phyloP scores from a whole-genome alignment of 2,888 invertebrate species.

The Epirrita christyi region DNA sequence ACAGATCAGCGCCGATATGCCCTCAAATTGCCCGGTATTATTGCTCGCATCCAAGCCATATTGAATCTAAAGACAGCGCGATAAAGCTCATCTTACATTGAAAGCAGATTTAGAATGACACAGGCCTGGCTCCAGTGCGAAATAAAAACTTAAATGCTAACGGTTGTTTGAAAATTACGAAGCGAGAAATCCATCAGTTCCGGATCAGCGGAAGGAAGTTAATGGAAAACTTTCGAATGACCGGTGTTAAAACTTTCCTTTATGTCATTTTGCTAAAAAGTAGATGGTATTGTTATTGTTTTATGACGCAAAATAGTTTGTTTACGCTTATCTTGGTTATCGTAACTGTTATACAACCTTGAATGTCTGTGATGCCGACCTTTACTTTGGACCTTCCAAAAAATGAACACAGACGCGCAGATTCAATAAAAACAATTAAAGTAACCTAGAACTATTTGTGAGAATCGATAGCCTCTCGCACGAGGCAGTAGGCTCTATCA shows the following conservation, averaged over 20 bases:
- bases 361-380: no score
- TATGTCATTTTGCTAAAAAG: neutral
- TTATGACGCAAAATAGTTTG: neutral
- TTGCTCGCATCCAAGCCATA: no score
- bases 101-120: slow-evolving; percentile 3
- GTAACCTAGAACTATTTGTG: no score
- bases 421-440: no score
- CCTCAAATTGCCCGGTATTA: no score
- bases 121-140: slow-evolving; percentile 5
- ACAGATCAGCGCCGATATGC: no score
- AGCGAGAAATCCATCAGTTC: slow-evolving; percentile 30
- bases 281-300: neutral
- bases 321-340: neutral
- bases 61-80: no score
- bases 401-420: no score
- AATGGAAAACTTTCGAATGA: slow-evolving; percentile 32
- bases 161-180: slow-evolving; percentile 32
- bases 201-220: slow-evolving; percentile 14
- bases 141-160: slow-evolving; percentile 27
- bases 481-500: no score
- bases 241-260: slow-evolving; percentile 17
- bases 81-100: slow-evolving; percentile 1
- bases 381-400: no score
- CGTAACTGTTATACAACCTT: no score
- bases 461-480: no score